phyloP scores from a whole-genome alignment of 2,113 vertebrate species.

The Talpa occidentalis region DNA sequence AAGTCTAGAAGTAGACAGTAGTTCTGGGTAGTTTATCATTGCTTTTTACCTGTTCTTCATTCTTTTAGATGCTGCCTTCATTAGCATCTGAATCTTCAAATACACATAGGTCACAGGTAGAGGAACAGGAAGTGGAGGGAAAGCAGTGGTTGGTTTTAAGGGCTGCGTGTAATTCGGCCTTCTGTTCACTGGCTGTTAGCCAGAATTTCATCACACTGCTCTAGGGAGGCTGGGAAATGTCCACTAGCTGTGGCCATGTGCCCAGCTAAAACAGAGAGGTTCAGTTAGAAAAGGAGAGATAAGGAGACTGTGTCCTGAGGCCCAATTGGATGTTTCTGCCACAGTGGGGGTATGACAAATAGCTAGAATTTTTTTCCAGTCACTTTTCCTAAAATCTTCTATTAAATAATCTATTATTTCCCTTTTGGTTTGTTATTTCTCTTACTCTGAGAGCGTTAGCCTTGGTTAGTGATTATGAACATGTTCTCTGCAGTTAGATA shows the following conservation, averaged over 20 bases:
- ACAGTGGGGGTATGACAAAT: not conserved
- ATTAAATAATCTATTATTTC: not conserved
- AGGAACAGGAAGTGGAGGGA: not conserved
- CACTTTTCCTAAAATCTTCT: not conserved
- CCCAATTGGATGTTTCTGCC: not conserved
- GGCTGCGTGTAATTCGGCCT: not conserved
- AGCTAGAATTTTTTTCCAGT: not conserved
- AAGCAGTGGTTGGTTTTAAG: not conserved
- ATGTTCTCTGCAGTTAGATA: not conserved
- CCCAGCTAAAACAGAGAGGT: not conserved
- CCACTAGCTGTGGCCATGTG: not conserved
- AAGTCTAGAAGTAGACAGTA: not conserved
- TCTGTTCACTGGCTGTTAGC: not conserved
- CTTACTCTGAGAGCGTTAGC: not conserved
- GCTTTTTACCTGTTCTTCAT: not conserved
- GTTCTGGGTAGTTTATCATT: too few relatives aligned
- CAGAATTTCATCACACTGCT: not conserved
- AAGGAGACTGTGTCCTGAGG: not conserved
- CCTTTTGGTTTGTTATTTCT: conserved; percentile 30
- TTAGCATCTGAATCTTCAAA: not conserved
- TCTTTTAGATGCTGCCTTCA: not conserved
- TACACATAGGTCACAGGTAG: not conserved
- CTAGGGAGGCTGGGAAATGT: not conserved
- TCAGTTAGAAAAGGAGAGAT: not conserved
- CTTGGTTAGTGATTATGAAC: not conserved